Base-by-base conservation (phyloP, 2,888 invertebrate genomes). In the Clostera curtula region DNA sequence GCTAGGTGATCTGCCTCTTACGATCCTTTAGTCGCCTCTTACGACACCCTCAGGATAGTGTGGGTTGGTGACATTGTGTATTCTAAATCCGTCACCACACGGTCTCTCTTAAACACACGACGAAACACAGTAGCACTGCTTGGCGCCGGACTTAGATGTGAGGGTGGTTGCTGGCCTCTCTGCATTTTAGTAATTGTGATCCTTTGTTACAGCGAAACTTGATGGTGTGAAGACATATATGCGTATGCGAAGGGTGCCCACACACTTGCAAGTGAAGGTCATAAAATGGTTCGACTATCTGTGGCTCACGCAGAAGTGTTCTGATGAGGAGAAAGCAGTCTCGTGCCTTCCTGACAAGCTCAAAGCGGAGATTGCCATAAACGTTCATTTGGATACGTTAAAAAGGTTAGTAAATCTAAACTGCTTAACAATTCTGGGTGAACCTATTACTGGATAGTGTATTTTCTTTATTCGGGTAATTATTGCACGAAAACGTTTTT, bases 241-340 rank as follows among this genome's bases (percentile, higher is more conserved):
- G 98, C 88, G 96, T 43, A 94, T 98, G 93, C 88, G 98, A 27
- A 87, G 97, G 52, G 98, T 98, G 44, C 98, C 98, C 19, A 92
- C 91, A 55, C 93, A 96, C 76, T 88, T 98, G 36, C 97, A 98
- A 79, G 94, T 96, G 61, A 97, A 98, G 80, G 98, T 85, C 31
- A 98, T 98, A 83, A 96, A 97, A 80, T 98, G 98, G 98, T 98
- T 98, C 84, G 98, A 98, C 87, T 98, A 98, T 79, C 88, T 98
- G 61, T 98, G 98, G 98, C 90, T 97, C 62, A 97, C 97, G 48
- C 97, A 98, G 86, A 98, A 98, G 85, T 97, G 97, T 69, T 96
- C 97, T 12, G 97, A 98, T 72, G 98, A 98, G 75, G 97, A 98
- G 75, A 93, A 92, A 74, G 95, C 95, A 31, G 96, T 97, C 54